A percentile compares a stretch with the other conserved stretches of the same genome.
These are phyloP conservation scores for Poecilia wingei DNA, from an alignment of 2,797 vertebrate genomes.

Conservation along the genomic window DNA sequence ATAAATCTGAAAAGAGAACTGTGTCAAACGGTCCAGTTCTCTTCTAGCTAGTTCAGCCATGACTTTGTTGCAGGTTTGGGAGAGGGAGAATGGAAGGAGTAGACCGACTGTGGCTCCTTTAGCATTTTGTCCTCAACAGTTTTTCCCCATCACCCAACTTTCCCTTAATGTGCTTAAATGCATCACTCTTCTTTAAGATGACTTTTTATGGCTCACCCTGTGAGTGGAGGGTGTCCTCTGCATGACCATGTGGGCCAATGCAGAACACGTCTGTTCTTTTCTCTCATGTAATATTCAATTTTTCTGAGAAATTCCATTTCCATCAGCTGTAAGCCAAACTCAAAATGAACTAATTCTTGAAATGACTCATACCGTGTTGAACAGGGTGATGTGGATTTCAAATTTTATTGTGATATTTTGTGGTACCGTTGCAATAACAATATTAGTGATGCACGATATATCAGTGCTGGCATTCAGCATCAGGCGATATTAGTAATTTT, in stretches of 20 bases:
- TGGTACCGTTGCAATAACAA: too few relatives aligned
- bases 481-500: too few relatives aligned
- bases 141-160: too few relatives aligned
- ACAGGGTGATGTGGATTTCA: too few relatives aligned
- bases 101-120: background rate
- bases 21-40: background rate
- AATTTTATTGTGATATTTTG: too few relatives aligned
- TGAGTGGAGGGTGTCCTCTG: background rate
- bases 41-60: background rate
- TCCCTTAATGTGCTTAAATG: background rate
- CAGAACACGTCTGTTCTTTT: background rate
- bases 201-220: background rate
- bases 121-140: background rate
- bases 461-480: too few relatives aligned
- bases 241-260: background rate
- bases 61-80: background rate
- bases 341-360: background rate
- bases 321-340: constrained; percentile 6
- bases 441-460: too few relatives aligned
- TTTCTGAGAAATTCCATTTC: background rate
- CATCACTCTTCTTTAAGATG: background rate
- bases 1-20: background rate
- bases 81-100: background rate
- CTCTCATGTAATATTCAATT: background rate
- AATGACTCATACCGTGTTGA: background rate